Evolutionary conservation across 2,797 vertebrate genomes (phyloP), one percentile per base, ranked within the genome.

Genomic region (Scomberomorus guttatus): DNA sequence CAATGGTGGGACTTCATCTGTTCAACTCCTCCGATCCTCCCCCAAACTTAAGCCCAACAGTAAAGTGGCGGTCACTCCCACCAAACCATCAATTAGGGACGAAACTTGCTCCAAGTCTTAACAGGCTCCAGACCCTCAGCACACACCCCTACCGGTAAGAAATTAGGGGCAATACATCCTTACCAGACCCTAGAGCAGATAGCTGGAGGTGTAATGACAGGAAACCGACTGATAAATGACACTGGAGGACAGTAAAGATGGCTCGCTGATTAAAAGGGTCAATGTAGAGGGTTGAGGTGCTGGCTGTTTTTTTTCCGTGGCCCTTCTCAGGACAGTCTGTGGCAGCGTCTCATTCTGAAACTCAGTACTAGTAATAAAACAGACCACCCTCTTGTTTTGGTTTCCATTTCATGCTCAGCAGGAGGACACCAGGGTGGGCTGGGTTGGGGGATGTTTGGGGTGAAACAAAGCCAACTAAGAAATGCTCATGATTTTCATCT

Each of bases 81-180:
- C 44, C 59, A 77, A 89, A 80, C 70, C 44, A n/a, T 60, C 66
- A 76, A 76, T 85, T 87, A 75, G 54, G 29, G 71, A 32, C 0
- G 4, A 63, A 37, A n/a, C 27, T 17, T 25, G 17, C 27, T 75
- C 15, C 27, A 42, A 54, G 22, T 37, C 29, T 27, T 24, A 71
- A 57, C 58, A 71, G 62, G 57, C 62, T 10, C 61, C 58, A 62
- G 18, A 46, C 34, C 58, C 63, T 22, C 37, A 62, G 60, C 60
- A 57, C 70, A 85, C 9, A 12, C 73, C 84, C 51, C 72, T 62
- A 27, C 74, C 17, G 18, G 52, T 68, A 61, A 66, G 44, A 65
- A 63, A 78, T 57, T n/a, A 75, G 72, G 55, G 50, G 34, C 39
- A 14, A 29, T 39, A n/a, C 22, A 60, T 72, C 9, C 55, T 54